Conservation (phyloP, 35 echinoderm and acorn worm species). For the Ptychodera flava region DNA sequence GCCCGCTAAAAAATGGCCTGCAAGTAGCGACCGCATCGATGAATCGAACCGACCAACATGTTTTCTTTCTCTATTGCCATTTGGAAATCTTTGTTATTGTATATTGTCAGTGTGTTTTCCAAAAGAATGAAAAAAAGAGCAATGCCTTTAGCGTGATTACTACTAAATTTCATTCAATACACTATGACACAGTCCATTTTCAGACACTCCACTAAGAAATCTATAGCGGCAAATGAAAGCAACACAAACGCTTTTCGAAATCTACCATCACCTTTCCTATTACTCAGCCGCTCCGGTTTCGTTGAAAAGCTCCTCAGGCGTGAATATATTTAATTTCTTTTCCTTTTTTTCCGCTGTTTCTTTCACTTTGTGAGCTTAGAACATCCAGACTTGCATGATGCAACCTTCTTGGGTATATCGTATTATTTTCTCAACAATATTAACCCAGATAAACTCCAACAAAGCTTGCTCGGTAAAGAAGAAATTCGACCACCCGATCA, state of each 20-base stretch:
- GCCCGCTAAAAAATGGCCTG: background rate
- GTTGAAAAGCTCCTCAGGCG: background rate
- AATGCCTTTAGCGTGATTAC: background rate
- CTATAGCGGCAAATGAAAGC: background rate
- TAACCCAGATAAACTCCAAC: background rate
- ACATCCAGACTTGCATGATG: background rate
- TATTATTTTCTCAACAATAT: background rate
- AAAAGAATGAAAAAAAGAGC: background rate
- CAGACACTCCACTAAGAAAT: background rate
- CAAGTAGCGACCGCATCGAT: background rate
- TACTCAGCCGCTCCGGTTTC: background rate
- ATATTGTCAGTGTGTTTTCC: background rate
- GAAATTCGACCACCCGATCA: background rate
- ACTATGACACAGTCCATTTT: background rate
- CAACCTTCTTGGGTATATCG: background rate
- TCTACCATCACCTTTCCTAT: background rate
- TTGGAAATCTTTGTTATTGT: background rate
- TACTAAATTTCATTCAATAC: background rate
- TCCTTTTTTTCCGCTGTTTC: background rate
- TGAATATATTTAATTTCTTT: background rate
- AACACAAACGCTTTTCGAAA: background rate
- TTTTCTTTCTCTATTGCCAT: background rate
- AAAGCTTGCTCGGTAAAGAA: background rate
- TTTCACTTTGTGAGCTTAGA: no score
- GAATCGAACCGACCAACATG: background rate